Percentiles rank a stretch among this genome's conserved stretches.
These are phyloP conservation scores for Drosophila demipolita DNA, from an alignment of 2,888 invertebrate species.

Conservation along the genomic window DNA sequence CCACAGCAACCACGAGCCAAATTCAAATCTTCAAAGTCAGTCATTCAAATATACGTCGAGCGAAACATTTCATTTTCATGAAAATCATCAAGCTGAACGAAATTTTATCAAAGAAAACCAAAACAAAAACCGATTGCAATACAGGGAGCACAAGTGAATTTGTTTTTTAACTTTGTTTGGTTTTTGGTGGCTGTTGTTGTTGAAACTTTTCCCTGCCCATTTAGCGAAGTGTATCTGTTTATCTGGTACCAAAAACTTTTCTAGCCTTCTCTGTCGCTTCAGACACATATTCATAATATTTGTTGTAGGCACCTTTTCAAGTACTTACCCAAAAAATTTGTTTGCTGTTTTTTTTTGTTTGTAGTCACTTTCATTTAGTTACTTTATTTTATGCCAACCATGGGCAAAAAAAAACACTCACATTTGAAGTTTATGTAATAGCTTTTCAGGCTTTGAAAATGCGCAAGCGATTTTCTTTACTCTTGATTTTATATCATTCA, in stretches of 20 bases:
- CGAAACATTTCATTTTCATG: slow-evolving; percentile 78
- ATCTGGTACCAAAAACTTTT: slow-evolving; percentile 2
- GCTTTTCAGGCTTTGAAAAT: slow-evolving; percentile 34
- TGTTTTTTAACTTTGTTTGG: slow-evolving; percentile 60
- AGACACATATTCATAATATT: slow-evolving; percentile 25
- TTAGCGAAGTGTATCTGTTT: slow-evolving; percentile 45
- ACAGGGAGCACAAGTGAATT: slow-evolving; percentile 42
- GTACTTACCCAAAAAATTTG: slow-evolving; percentile 54
- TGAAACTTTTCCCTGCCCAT: slow-evolving; percentile 60
- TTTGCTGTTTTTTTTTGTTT: slow-evolving; percentile 37
- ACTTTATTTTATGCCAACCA: slow-evolving; percentile 36
- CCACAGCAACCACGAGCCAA: slow-evolving; percentile 27
- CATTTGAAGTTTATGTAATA: slow-evolving; percentile 65
- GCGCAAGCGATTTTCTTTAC: slow-evolving; percentile 35
- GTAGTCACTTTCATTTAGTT: slow-evolving; percentile 66
- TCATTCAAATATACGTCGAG: slow-evolving; percentile 51
- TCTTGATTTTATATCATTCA: slow-evolving; percentile 53
- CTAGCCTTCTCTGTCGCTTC: neutral
- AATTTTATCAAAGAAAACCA: slow-evolving; percentile 60
- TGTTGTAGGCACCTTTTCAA: slow-evolving; percentile 35
- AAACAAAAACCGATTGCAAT: slow-evolving; percentile 69
- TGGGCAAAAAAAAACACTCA: slow-evolving; percentile 45
- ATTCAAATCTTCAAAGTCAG: slow-evolving; percentile 59
- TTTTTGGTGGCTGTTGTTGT: slow-evolving; percentile 16
- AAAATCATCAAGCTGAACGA: slow-evolving; percentile 78